Base-by-base conservation (phyloP, 2,113 vertebrate species). In the Xenopus tropicalis region DNA sequence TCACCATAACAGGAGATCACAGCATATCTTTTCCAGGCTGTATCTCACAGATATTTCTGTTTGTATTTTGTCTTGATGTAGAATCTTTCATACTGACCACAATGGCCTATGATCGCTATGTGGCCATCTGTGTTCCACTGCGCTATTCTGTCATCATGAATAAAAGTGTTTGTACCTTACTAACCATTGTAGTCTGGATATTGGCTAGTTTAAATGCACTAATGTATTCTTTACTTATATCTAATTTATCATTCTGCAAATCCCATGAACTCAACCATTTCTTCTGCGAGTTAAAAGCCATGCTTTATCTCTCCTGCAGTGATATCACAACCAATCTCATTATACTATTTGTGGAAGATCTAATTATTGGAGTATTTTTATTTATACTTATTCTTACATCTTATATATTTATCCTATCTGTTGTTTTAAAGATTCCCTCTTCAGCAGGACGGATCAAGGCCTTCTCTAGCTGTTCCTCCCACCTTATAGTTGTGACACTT, bases 391-490 rank as follows among this genome's bases (percentile, higher is more conserved):
- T 83, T 1, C 3, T 78, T 0, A 6, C 62, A n/a, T 83, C 85
- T 67, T 87, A 85, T 0, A 1, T 61, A 24, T 78, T 66, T 59
- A 82, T 86, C 1, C 61, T 69, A 6, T 37, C 29, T 0, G 13
- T 81, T 0, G 44, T 85, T 43, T 11, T 83, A 58, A 67, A 21
- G 62, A 76, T 80, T 11, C 72, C 1, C 0, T 79, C 79, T 0
- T 16, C 69, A 0, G 2, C 69, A 1, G 78, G 79, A 12, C 67
- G 51, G 23, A 16, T 0, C 17, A 78, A 70, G 19, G 64, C 83
- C 21, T 81, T 84, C 64, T 85, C 75, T 13, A 85, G 83, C 61
- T 88, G 85, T 11, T 82, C 76, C 21, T 82, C 81, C 0, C 85
- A 84, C 21, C 68, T 85, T 16, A 57, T 74, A 0, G 74, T 82